A percentile compares a stretch with the other conserved stretches of the same genome.
Evolutionary conservation across 2,888 invertebrate species (phyloP).

Genomic region (Trissolcus brochymenae): DNA sequence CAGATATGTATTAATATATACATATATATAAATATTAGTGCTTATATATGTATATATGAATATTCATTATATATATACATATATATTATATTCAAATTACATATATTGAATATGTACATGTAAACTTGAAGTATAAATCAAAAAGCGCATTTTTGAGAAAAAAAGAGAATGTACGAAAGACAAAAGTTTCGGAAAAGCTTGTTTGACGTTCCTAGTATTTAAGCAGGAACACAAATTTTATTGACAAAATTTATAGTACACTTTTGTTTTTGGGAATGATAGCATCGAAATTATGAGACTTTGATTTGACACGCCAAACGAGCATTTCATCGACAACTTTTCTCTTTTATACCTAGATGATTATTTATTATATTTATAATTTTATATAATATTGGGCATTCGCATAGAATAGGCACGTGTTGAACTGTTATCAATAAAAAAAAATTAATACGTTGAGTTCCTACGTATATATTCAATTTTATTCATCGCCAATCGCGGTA

Average conservation of each 20-base stretch:
- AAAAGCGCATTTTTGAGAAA: slow-evolving; percentile 57
- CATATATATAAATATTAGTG: slow-evolving; percentile 55
- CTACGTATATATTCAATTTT: slow-evolving; percentile 61
- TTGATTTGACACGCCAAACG: background rate
- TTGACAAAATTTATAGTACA: slow-evolving; percentile 1
- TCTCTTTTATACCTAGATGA: slow-evolving; percentile 62
- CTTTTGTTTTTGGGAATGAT: too few relatives aligned
- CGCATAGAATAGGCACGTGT: slow-evolving; percentile 67
- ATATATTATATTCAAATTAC: slow-evolving; percentile 38
- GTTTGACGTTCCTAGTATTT: slow-evolving; percentile 28
- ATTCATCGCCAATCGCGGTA: slow-evolving; percentile 35
- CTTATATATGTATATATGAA: slow-evolving; percentile 35
- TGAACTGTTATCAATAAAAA: slow-evolving; percentile 71
- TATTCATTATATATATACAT: slow-evolving; percentile 35
- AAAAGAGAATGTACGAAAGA: slow-evolving; percentile 47
- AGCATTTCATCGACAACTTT: slow-evolving; percentile 42
- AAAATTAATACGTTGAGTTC: slow-evolving; percentile 68
- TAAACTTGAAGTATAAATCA: slow-evolving; percentile 57
- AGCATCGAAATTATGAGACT: background rate
- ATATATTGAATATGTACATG: slow-evolving; percentile 53
- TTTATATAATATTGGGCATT: slow-evolving; percentile 72
- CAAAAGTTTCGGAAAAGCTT: slow-evolving; percentile 60
- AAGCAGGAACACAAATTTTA: background rate
- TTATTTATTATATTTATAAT: slow-evolving; percentile 74
- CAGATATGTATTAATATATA: slow-evolving; percentile 65